Base-by-base conservation (phyloP, 2,888 invertebrate species). In the Thecophora atra region DNA sequence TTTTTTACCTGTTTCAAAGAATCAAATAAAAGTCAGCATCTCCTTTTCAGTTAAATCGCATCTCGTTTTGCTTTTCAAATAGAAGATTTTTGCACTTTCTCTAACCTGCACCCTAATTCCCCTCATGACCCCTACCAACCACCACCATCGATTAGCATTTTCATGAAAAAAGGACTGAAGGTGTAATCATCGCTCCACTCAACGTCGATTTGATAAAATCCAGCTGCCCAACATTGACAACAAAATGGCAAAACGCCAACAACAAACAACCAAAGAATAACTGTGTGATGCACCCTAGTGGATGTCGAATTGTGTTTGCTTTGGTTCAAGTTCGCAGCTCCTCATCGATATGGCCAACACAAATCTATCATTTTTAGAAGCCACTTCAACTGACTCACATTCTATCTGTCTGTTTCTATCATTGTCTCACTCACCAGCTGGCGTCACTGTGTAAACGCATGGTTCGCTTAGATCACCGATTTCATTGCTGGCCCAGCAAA, bases 401-500 rank as follows among this genome's bases (percentile, higher is more conserved):
- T n/a, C n/a, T n/a, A n/a, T n/a, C n/a, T n/a, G n/a, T n/a, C n/a
- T n/a, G n/a, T n/a, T n/a, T n/a, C n/a, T n/a, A n/a, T n/a, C n/a
- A n/a, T n/a, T n/a, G n/a, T 15, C 24, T 68, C 72, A 81, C 85
- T 84, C 86, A 90, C 93, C 93, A 82, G 93, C 93, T 66, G 93
- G 92, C 77, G 91, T 91, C 77, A 93, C 90, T 81, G 90, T 90
- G 84, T 90, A 93, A 65, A 92, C 89, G 83, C 93, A 93, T 0
- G 93, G 93, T 74, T 91, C 91, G 77, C 88, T 89, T 84, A 93
- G 93, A 76, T 89, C 87, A 64, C 93, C 93, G 77, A 92, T 90
- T 82, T 91, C 91, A 84, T 93, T 93, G 79, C 87, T 89, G 11
- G 91, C 93, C 91, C 91, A 92, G 81, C 93, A 93, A 56, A 92